Evolutionary conservation across 2,113 vertebrate species (phyloP).

Genomic region (Cyanoderma ruficeps): DNA sequence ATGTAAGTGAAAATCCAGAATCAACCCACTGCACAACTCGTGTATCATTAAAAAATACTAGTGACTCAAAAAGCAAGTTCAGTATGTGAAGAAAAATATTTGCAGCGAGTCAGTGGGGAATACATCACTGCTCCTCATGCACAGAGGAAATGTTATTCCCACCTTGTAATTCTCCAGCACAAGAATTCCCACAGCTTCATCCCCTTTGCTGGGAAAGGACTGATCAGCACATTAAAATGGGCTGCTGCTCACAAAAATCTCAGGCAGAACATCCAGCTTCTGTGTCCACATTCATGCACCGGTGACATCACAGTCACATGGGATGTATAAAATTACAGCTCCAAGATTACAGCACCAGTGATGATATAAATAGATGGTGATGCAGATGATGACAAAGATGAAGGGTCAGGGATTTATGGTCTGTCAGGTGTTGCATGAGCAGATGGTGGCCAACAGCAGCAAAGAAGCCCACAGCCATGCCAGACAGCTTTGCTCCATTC

Average conservation of each 20-base stretch:
- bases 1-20: neutral
- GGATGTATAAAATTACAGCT: neutral
- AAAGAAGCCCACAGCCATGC: neutral
- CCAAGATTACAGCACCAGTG: neutral
- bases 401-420: neutral
- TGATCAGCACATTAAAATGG: neutral
- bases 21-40: neutral
- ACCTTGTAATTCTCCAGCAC: neutral
- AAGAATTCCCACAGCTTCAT: neutral
- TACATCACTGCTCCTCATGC: neutral
- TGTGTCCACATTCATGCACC: neutral
- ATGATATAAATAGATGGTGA: conserved; percentile 17
- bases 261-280: neutral
- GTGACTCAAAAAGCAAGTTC: neutral
- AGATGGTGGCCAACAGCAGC: neutral
- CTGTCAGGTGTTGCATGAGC: neutral
- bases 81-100: neutral
- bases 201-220: neutral
- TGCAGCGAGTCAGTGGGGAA: neutral
- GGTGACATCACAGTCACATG: neutral
- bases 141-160: neutral
- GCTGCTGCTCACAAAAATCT: neutral
- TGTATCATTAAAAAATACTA: neutral
- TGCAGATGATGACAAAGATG: neutral
- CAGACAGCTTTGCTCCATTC: neutral